Evolutionary conservation across 2,888 invertebrate species (phyloP).

Genomic region (Caenorhabditis sp.): DNA sequence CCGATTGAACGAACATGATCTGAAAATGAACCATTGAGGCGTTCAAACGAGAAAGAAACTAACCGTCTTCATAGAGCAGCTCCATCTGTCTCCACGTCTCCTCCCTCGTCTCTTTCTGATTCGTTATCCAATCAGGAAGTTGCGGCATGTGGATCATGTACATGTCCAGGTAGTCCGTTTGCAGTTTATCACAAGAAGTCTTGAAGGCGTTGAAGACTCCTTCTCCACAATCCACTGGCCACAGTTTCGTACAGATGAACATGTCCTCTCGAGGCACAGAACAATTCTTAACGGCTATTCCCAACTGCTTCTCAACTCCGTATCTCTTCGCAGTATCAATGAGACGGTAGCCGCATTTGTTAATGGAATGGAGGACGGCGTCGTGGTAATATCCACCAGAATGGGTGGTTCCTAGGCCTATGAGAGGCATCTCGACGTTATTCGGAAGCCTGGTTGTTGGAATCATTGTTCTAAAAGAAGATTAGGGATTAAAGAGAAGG

Average conservation of each 20-base stretch:
- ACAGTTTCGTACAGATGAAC: constrained; percentile 79
- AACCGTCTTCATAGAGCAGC: constrained; percentile 79
- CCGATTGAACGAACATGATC: constrained; percentile 79
- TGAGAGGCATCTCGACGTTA: constrained; percentile 58
- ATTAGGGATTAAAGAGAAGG: background rate
- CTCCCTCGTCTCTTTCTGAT: constrained; percentile 66
- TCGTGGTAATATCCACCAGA: constrained; percentile 80
- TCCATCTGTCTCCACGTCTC: constrained; percentile 80
- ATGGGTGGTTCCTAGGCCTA: constrained; percentile 79
- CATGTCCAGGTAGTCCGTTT: constrained; percentile 79
- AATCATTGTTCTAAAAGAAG: constrained; percentile 29
- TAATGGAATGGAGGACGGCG: constrained; percentile 79
- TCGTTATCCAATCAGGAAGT: constrained; percentile 75
- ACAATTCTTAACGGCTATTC: constrained; percentile 67
- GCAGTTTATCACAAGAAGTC: constrained; percentile 77
- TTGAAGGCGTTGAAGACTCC: constrained; percentile 74
- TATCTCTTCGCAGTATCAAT: constrained; percentile 80
- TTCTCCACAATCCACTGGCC: constrained; percentile 80
- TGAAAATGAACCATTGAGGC: constrained; percentile 21
- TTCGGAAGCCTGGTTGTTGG: constrained; percentile 52
- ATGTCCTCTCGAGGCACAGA: constrained; percentile 75
- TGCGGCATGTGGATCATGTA: constrained; percentile 80
- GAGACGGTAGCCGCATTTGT: constrained; percentile 78
- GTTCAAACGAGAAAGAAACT: background rate
- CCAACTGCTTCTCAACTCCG: constrained; percentile 79